A percentile compares a stretch with the other conserved stretches of the same genome.
Conservation (phyloP, 2,888 invertebrate genomes). For the Hirtodrosophila confusa region DNA sequence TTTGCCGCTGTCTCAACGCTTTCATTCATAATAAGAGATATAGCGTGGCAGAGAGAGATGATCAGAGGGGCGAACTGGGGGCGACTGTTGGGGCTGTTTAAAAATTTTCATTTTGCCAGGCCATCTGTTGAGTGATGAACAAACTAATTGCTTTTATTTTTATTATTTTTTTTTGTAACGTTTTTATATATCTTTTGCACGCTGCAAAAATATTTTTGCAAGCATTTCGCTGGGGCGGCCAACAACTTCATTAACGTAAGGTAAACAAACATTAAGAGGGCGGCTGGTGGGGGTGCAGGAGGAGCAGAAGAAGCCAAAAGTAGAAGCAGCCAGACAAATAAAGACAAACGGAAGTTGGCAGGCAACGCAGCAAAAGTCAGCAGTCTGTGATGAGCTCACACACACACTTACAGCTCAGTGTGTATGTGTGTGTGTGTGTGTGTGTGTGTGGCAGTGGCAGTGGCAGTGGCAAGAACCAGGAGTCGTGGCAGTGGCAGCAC, state of each 20-base stretch:
- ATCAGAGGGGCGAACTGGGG: conserved; percentile 2
- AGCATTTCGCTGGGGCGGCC: conserved; percentile 55
- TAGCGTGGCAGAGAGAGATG: conserved; percentile 3
- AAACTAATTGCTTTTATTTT: conserved; percentile 81
- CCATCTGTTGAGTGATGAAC: conserved; percentile 81
- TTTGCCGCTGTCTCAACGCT: conserved; percentile 52
- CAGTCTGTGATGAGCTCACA: conserved; percentile 48
- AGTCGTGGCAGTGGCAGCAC: conserved; percentile 35
- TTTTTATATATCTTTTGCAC: conserved; percentile 38
- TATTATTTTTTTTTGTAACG: conserved; percentile 17
- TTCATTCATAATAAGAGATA: conserved; percentile 53
- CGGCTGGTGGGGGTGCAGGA: conserved; percentile 7
- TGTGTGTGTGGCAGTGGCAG: conserved; percentile 27
- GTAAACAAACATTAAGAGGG: conserved; percentile 69
- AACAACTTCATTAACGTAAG: conserved; percentile 79
- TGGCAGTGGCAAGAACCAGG: conserved; percentile 7
- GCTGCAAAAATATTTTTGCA: conserved; percentile 72
- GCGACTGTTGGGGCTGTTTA: conserved; percentile 38
- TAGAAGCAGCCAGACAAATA: conserved; percentile 65
- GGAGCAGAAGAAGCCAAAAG: conserved; percentile 46
- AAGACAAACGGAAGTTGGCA: conserved; percentile 76
- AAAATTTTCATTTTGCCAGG: conserved; percentile 68
- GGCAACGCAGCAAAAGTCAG: conserved; percentile 63
- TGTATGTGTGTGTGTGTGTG: conserved; percentile 7
- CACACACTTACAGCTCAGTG: background rate